These are phyloP conservation scores for Theocolax elegans DNA, from an alignment of 1,140 invertebrate species.

Conservation along the genomic window DNA sequence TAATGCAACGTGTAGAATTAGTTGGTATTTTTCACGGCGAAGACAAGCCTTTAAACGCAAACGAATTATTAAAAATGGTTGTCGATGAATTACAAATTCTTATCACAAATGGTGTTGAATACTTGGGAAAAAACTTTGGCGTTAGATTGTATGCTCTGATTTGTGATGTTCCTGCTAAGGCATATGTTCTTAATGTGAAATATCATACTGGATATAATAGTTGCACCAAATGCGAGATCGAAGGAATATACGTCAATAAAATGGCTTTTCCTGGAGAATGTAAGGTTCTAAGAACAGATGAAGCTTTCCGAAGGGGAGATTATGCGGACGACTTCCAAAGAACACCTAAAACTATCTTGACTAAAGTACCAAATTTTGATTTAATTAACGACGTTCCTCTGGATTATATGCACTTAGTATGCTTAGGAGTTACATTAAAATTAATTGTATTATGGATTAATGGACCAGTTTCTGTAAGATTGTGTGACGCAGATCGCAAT, in stretches of 20 bases:
- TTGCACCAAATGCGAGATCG: conserved; percentile 55
- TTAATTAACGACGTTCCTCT: neutral
- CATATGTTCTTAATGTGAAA: conserved; percentile 57
- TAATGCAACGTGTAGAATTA: no score
- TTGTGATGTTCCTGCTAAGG: conserved; percentile 59
- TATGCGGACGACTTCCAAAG: no score
- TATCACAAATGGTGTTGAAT: neutral
- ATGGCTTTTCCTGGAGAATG: neutral
- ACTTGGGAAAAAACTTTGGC: neutral
- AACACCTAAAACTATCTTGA: neutral
- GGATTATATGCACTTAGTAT: neutral
- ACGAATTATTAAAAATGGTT: no score
- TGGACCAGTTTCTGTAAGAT: neutral
- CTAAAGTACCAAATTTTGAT: neutral
- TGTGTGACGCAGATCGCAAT: neutral
- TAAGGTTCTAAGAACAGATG: neutral
- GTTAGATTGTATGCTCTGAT: conserved; percentile 34
- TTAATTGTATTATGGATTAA: neutral
- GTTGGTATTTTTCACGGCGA: no score
- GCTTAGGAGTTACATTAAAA: neutral
- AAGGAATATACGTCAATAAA: neutral
- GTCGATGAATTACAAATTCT: no score
- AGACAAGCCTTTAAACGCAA: no score
- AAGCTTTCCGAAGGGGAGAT: no score
- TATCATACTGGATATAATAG: conserved; percentile 54